Base-by-base conservation (phyloP, 2,888 invertebrate genomes). In the Chrysina gloriosa region DNA sequence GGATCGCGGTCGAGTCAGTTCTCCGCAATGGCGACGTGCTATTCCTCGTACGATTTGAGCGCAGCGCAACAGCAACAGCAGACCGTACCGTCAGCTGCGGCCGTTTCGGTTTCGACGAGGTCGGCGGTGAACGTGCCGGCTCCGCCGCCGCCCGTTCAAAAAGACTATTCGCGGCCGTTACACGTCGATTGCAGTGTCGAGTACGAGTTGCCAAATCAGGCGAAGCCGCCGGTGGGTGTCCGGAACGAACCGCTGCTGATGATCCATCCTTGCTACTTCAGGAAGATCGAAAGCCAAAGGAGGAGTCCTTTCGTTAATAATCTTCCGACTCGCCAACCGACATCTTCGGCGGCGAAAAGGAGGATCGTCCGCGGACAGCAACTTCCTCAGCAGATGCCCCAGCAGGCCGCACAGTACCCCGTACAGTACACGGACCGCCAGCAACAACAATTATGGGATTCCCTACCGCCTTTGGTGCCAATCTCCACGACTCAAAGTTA, bases 141-240 rank as follows among this genome's bases (percentile, higher is more conserved):
- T 64, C 85, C 86, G 77, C 88, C 77, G 71, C 76, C 76, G 21
- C 48, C 61, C 65, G 85, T 86, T 77, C 88, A 89, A 83, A 93
- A 93, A 86, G 93, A 94, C 84, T 94, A 92, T 85, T 90, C 90
- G 83, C 89, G 92, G 84, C 94, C 94, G 79, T 87, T 94, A 82
- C 93, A 94, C 86, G 94, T 94, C 83, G 94, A 94, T 85, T 94
- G 94, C 86, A 93, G 93, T 86, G 94, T 94, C 79, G 94, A 94
- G 85, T 94, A 94, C 87, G 94, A 94, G 86, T 86, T 94, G 83
- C 94, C 94, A 79, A 94, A 93, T 84, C 92, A 93, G 85, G 93
- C 93, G 76, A 93, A 93, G 85, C 94, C 94, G 77, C 93, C 94
- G 77, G 92, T 91, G 81, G 93, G 93, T 73, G 91, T 90, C 82